A percentile compares a stretch with the other conserved stretches of the same genome.
Conservation (phyloP, 2,113 vertebrate species). For the Panthera tigris region DNA sequence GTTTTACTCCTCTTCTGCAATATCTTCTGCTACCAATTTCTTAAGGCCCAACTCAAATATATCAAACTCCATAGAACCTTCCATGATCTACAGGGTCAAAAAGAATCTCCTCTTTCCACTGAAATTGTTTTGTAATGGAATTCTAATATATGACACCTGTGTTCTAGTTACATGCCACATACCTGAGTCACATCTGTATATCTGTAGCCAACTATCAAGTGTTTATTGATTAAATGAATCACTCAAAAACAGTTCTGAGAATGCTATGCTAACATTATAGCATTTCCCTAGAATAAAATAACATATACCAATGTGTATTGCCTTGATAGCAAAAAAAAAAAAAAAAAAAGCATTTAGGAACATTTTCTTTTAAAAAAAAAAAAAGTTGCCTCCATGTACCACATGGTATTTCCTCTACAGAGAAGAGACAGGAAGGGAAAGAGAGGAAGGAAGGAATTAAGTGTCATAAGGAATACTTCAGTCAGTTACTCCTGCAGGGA, state of each 20-base stretch:
- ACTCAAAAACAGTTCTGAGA: not conserved
- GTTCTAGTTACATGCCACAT: not conserved
- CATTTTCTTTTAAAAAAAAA: not conserved
- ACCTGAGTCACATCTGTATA: not conserved
- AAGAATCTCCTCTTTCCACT: not conserved
- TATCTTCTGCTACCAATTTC: not conserved
- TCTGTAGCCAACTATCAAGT: not conserved
- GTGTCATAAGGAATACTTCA: not conserved
- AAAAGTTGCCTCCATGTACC: not conserved
- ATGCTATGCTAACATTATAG: not conserved
- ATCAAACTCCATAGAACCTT: not conserved
- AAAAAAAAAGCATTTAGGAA: not conserved
- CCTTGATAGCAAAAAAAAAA: not conserved
- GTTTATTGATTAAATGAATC: not conserved
- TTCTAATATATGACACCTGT: not conserved
- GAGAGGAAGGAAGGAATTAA: not conserved
- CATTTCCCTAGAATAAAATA: slow-evolving; percentile 18
- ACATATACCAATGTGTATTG: not conserved
- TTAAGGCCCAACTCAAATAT: not conserved
- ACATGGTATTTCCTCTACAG: not conserved
- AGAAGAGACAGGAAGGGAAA: not conserved
- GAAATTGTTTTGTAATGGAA: not conserved
- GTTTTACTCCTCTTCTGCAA: not conserved
- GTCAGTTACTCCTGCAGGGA: not conserved
- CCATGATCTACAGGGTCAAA: not conserved